phyloP scores from a whole-genome alignment of 2,888 invertebrate species.

The Pelosia muscerda region DNA sequence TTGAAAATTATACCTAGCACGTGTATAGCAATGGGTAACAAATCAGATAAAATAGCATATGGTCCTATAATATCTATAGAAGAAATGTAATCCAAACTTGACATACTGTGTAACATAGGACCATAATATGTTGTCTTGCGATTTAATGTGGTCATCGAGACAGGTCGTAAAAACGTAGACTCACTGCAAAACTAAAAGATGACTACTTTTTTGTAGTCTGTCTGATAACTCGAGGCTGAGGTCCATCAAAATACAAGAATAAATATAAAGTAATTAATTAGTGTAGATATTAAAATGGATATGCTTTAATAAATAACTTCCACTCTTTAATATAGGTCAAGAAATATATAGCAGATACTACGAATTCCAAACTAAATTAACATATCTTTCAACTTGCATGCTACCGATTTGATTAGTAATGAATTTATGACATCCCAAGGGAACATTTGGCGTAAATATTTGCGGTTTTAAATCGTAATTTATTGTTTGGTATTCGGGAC shows the following conservation, averaged over 20 bases:
- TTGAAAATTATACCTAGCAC: too few species aligned
- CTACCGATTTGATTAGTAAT: slow-evolving; percentile 54
- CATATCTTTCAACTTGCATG: slow-evolving; percentile 55
- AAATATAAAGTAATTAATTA: neutral
- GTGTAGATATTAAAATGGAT: neutral
- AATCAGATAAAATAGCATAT: too few species aligned
- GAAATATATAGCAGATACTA: slow-evolving; percentile 21
- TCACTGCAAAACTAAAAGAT: too few species aligned
- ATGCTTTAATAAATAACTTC: neutral
- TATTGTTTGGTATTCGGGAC: slow-evolving; percentile 71
- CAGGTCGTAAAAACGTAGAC: too few species aligned
- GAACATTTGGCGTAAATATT: slow-evolving; percentile 59
- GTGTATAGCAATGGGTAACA: too few species aligned
- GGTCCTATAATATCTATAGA: too few species aligned
- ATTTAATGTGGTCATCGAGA: too few species aligned
- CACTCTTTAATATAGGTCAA: slow-evolving; percentile 17
- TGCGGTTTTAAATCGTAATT: slow-evolving; percentile 54
- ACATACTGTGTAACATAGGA: too few species aligned
- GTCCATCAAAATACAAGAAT: neutral
- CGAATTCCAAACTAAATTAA: slow-evolving; percentile 51
- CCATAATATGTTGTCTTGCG: too few species aligned
- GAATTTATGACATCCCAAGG: slow-evolving; percentile 57
- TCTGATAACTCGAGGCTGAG: neutral
- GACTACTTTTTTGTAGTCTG: neutral
- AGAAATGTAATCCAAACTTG: too few species aligned